Evolutionary conservation across 2,113 vertebrate species (phyloP), one percentile per base, ranked within the genome.

Genomic region (Herpetotheres cachinnans): DNA sequence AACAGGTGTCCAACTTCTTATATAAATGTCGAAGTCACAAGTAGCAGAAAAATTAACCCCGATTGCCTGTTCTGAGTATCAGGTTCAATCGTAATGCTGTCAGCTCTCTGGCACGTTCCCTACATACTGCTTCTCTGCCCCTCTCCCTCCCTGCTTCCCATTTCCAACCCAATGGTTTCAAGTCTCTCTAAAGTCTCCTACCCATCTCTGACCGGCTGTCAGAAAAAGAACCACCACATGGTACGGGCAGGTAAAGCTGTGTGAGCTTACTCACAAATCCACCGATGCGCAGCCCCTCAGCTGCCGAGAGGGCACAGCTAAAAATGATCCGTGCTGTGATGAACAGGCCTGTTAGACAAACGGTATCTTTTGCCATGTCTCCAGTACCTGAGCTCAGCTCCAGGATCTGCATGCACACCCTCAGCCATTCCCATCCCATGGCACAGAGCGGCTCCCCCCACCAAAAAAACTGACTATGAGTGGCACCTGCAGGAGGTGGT

Each of bases 331-430:
- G 42, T 42, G 30, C 26, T 27, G 44, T 3, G 18, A 44, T 36
- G 47, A 52, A 25, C 32, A 62, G 73, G 32, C 46, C 46, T 46
- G 6, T 46, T 9, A 44, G n/a, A n/a, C 42, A 54, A 70, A 40
- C 0, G 11, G 7, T n/a, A 7, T 66, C 61, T 67, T 47, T 26
- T 59, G 56, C 52, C 38, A 22, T 1, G 2, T 29, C 44, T 82
- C 38, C 40, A 32, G 72, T 17, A 40, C 6, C 1, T 8, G 15
- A 59, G 24, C 56, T 76, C 70, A 71, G 81, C 81, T 55, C 76
- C 0, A 0, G 38, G 29, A n/a, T 17, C 36, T 32, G 49, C 63
- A 36, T 8, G 29, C 27, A 44, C n/a, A 46, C 6, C 20, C 29
- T 4, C 3, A 1, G 50, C 24, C 34, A 9, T 36, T 74, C 14